Base-by-base conservation (phyloP, 2,888 invertebrate genomes). In the Tipula unca region DNA sequence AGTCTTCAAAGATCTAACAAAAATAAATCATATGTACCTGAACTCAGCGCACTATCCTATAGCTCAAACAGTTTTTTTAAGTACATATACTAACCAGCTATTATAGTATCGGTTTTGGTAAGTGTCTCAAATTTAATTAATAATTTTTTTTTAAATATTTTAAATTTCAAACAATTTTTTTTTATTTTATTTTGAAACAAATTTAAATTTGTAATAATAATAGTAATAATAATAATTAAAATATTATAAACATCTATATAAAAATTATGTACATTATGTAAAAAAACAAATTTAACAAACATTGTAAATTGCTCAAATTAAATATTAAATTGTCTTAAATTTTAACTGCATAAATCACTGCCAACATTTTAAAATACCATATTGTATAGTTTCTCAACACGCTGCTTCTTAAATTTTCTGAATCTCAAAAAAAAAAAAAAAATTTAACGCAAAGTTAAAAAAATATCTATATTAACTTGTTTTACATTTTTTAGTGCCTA, bases 401-500 rank as follows among this genome's bases (percentile, higher is more conserved):
- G 10, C 10, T 69, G 69, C 69, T 69, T 25, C 13, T 20, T 25
- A 10, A 13, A 10, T 48, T 69, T 25, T 25, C 25, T 25, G 69
- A 69, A 69, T 69, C 69, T 25, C 69, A 69, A 8, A 48, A 1
- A 10, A 39, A 35, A 4, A 5, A 39, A 39, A 10, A 39, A 48
- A 48, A 48, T 48, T 32, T 32, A 32, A 32, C 32, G 6, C 32
- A 32, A 4, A 32, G 4, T 32, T 48, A 48, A n/a, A 48, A 48
- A 69, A 3, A 25, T 2, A 10, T 69, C 17, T 48, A 5, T 48
- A 48, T 10, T 48, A 48, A 48, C 10, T 39, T 39, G 39, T 32
- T 10, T 48, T 69, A 69, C 69, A 69, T 69, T 69, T 54, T n/a
- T 69, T 69, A 69, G 69, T 69, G 69, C 69, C 69, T 69, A 69